Base-by-base conservation (phyloP, 1,140 invertebrate genomes). In the Steinernema khuongi region DNA sequence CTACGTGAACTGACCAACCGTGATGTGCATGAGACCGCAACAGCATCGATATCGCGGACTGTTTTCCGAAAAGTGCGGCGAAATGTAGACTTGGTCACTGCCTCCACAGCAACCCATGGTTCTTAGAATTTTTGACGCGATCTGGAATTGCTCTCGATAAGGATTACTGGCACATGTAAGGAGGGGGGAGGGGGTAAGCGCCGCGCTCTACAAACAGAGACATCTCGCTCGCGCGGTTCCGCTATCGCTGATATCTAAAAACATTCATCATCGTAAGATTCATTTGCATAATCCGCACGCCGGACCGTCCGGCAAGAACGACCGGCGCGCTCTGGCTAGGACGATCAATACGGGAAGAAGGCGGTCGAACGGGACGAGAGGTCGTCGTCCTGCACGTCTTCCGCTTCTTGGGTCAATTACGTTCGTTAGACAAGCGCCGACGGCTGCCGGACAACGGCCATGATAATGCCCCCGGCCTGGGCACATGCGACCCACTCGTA, bases 351-450 rank as follows among this genome's bases (percentile, higher is more conserved):
- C 7, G 36, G n/a, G 36, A 41, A 7, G 36, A n/a, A 41, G 36
- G 36, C 7, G 36, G n/a, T 7, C 36, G 7, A 41, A 41, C n/a
- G n/a, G n/a, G n/a, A n/a, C n/a, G n/a, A n/a, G 36, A 41, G 36
- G 36, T 41, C 36, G 7, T n/a, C 36, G 7, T 41, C 36, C 36
- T 41, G 7, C 36, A 7, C 36, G 36, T n/a, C 36, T n/a, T n/a
- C n/a, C n/a, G n/a, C n/a, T n/a, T n/a, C n/a, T n/a, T n/a, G 50
- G 50, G 50, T 60, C 50, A 60, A 60, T 60, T 60, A 60, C 50
- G 50, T 26, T 60, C 50, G 50, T 60, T 60, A 60, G 50, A 26
- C 50, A 22, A 22, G 2, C 50, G 50, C 11, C 11, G n/a, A n/a
- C n/a, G n/a, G n/a, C n/a, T n/a, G n/a, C n/a, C n/a, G n/a, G n/a